Conservation (phyloP, 2,888 invertebrate genomes). For the Troilus luridus region DNA sequence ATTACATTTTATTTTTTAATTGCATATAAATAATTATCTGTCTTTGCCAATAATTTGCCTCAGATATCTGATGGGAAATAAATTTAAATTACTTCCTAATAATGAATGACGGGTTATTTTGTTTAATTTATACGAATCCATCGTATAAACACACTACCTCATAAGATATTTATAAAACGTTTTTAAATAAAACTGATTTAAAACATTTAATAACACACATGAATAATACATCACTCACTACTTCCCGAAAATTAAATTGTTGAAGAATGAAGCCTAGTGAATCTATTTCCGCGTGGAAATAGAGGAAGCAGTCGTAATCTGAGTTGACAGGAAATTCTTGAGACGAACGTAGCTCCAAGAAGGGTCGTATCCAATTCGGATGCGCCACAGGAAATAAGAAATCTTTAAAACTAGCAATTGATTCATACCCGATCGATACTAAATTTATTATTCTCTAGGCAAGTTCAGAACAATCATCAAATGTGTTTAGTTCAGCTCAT, state of each 20-base stretch:
- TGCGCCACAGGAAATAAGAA: not conserved
- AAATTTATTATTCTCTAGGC: not conserved
- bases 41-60: too few relatives aligned
- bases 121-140: too few relatives aligned
- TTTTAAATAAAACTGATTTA: too few relatives aligned
- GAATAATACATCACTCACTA: not conserved
- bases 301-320: constrained; percentile 14
- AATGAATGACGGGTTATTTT: too few relatives aligned
- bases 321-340: constrained; percentile 5
- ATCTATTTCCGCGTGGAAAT: constrained; percentile 20
- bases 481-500: not conserved
- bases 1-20: too few relatives aligned
- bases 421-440: not conserved
- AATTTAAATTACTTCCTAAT: too few relatives aligned
- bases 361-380: not conserved
- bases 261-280: not conserved
- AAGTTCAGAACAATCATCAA: not conserved
- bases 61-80: too few relatives aligned
- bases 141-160: too few relatives aligned
- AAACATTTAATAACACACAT: not conserved
- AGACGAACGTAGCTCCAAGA: not conserved
- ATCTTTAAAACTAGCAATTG: not conserved
- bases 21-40: too few relatives aligned
- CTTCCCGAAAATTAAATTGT: not conserved
- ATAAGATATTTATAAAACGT: too few relatives aligned